Base-by-base conservation (phyloP, 2,888 invertebrate genomes). In the Latheticus oryzae region DNA sequence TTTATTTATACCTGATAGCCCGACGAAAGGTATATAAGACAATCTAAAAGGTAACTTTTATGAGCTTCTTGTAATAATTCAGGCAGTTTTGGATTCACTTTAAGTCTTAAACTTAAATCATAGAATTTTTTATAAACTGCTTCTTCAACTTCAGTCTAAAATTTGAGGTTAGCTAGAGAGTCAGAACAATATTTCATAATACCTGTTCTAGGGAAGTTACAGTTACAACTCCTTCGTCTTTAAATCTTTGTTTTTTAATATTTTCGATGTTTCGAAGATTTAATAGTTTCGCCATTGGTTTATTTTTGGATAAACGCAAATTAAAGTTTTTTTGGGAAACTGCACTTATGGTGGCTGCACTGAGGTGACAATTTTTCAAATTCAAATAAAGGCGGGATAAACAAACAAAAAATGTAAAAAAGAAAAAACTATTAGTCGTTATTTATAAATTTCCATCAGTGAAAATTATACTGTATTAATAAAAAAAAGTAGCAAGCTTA, bases 11-110 rank as follows among this genome's bases (percentile, higher is more conserved):
- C 73, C 68, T 72, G 66, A 60, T 93, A 94, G 59, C 84, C 83
- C 57, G 81, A 79, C 30, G 90, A 87, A 64, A 95, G 80, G 70
- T 83, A 80, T 32, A 81, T 81, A 13, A 95, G 75, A 71, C 87
- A 89, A 65, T 83, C 84, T 68, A 86, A 85, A 50, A 95, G 80
- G 75, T 87, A 85, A 64, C 82, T 76, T 65, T 83, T 81, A 75
- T 92, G 90, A 65, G 83, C 82, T 54, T 84, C 80, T 71, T 86
- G 85, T 38, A 84, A 80, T 16, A 89, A 78, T 57, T 81, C 75
- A 1, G 91, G 87, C 57, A 85, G 78, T 57, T 84, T 84, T 48
- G 82, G 75, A 63, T 86, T 85, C 12, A 82, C 67, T 63, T 79
- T 80, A 28, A 80, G 78, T 43, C 79, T 70, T 58, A 81, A 77